Percentiles rank a stretch among this genome's conserved stretches.
phyloP scores from a whole-genome alignment of 2,888 invertebrate species.

The Aplocera efformata region DNA sequence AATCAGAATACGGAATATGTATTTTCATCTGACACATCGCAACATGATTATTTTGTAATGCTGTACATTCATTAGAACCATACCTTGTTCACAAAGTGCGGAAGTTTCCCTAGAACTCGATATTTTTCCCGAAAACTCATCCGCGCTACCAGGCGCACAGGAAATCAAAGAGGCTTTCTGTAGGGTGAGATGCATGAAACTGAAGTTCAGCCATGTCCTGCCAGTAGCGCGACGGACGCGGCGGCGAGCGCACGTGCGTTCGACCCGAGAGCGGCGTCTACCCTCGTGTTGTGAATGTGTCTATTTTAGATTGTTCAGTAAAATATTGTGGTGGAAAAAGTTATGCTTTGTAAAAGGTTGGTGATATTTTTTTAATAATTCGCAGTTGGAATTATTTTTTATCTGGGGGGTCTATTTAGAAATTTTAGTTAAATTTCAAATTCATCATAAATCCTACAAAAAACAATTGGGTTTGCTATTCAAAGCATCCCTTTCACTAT shows the following conservation, averaged over 20 bases:
- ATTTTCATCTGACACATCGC: too few species aligned
- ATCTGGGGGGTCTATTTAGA: too few species aligned
- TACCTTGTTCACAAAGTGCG: background rate
- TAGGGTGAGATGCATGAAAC: constrained; percentile 52
- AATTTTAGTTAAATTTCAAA: too few species aligned
- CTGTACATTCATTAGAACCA: too few species aligned
- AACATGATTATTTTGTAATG: too few species aligned
- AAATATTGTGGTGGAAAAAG: constrained; percentile 19
- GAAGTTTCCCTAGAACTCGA: constrained; percentile 28
- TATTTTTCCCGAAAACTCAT: constrained; percentile 36
- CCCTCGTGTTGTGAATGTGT: constrained; percentile 31
- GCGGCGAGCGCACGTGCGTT: constrained; percentile 49
- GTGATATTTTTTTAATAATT: too few species aligned
- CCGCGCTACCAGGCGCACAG: constrained; percentile 54
- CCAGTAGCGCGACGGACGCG: constrained; percentile 64
- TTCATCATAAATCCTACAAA: background rate
- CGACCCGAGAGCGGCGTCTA: constrained; percentile 18
- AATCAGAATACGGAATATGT: too few species aligned
- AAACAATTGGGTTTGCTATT: too few species aligned
- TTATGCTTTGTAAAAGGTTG: constrained; percentile 26
- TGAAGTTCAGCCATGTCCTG: constrained; percentile 48
- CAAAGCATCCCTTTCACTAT: too few species aligned
- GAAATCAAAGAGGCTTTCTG: constrained; percentile 41
- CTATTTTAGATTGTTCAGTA: constrained; percentile 14
- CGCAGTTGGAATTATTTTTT: too few species aligned